Evolutionary conservation across 2,797 vertebrate species (phyloP), one percentile per base, ranked within the genome.

Genomic region (Argyrosomus regius): DNA sequence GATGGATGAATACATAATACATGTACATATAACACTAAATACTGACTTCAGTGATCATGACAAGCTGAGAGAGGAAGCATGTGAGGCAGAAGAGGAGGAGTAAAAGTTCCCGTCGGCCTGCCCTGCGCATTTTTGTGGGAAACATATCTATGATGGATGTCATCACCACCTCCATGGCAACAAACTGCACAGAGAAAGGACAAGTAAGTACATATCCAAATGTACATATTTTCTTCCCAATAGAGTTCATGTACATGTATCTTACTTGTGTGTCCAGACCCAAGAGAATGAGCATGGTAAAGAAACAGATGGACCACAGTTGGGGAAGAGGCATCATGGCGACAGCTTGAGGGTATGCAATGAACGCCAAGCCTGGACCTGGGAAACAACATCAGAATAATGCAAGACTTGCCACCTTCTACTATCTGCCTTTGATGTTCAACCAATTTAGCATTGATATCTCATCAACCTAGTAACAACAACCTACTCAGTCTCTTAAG

Each of bases 361-460:
- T 97, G 90, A 98, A 98, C 0, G 96, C 98, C 90, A 99, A 89
- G 1, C 98, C 98, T n/a, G 98, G 98, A 93, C 98, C 97, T 99
- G 92, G 28, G 66, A 60, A 22, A 65, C 61, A 73, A 26, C 13
- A 60, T 6, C 53, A 64, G 12, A 66, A 17, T 48, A 5, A 39
- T n/a, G 13, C 26, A 20, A 16, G 12, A 60, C 45, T 39, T 4
- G 1, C 69, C 48, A 56, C 50, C 8, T 13, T n/a, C 22, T 22
- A 45, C 26, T 16, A 20, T 24, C 35, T 61, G n/a, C 8, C 18
- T 63, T 43, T 66, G 10, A 26, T 57, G 17, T 59, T 35, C 0
- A 10, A 9, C 3, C 53, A 53, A 6, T 52, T 52, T 14, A 28
- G 16, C n/a, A 52, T 41, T 16, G 24, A 20, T n/a, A 5, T 26